Percentiles rank a stretch among this genome's conserved stretches.
phyloP scores from a whole-genome alignment of 2,113 vertebrate genomes.

The Sprattus sprattus region DNA sequence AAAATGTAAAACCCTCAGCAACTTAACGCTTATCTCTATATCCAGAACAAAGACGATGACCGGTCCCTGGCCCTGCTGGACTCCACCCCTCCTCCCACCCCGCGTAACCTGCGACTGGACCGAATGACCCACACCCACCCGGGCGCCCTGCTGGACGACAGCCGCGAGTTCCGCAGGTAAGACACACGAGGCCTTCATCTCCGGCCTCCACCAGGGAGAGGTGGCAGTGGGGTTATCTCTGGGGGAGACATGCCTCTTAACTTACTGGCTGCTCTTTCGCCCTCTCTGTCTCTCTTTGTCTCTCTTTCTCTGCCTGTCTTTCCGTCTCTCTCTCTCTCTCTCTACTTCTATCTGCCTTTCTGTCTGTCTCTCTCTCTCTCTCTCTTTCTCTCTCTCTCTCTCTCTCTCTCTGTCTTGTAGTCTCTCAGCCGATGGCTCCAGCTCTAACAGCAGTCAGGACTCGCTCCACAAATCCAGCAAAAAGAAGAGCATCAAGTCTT shows the following conservation, averaged over 20 bases:
- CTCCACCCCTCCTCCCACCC: conserved; percentile 81
- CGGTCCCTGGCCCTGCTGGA: conserved; percentile 81
- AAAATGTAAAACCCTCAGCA: neutral
- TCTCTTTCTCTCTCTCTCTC: neutral
- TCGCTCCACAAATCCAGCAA: conserved; percentile 89
- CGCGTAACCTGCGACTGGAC: conserved; percentile 82
- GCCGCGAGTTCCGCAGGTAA: conserved; percentile 83
- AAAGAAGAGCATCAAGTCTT: conserved; percentile 96
- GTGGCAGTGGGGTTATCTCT: neutral
- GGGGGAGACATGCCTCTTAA: neutral
- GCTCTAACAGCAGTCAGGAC: conserved; percentile 82
- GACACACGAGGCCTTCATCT: neutral
- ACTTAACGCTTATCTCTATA: neutral
- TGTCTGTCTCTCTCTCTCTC: neutral
- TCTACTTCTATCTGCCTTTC: neutral
- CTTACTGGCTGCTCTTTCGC: neutral
- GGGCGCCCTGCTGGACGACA: conserved; percentile 80
- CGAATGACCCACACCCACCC: conserved; percentile 87
- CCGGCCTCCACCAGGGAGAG: neutral
- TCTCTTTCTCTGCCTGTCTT: neutral
- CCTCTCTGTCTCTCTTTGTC: neutral
- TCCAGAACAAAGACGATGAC: conserved; percentile 85
- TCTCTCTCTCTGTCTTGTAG: conserved; percentile 51
- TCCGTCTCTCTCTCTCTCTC: too few relatives aligned
- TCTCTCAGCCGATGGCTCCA: conserved; percentile 77